Evolutionary conservation across 2,888 invertebrate genomes (phyloP).

Genomic region (Calameuta filiformis): DNA sequence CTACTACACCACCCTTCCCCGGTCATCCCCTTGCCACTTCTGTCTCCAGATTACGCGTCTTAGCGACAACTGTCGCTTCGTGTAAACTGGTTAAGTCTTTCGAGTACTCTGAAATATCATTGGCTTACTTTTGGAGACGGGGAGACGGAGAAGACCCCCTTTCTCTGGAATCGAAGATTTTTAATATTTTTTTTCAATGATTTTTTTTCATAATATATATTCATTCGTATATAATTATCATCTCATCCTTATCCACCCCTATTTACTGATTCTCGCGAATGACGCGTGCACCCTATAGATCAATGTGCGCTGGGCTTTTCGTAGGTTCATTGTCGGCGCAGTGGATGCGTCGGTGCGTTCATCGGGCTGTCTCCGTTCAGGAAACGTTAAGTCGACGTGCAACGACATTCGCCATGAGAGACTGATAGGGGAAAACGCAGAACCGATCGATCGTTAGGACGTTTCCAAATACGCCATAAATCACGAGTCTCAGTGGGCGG

Average conservation of each 20-base stretch:
- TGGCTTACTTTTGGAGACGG: background rate
- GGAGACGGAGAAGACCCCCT: background rate
- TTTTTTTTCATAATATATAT: background rate
- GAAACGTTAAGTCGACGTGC: constrained; percentile 57
- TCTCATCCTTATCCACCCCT: background rate
- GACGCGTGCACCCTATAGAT: constrained; percentile 56
- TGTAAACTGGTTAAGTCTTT: background rate
- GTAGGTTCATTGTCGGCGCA: constrained; percentile 1
- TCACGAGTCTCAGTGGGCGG: constrained; percentile 26
- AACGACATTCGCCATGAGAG: constrained; percentile 36
- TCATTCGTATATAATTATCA: background rate
- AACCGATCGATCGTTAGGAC: constrained; percentile 42
- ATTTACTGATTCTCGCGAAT: background rate
- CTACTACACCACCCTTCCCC: background rate
- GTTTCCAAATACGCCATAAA: constrained; percentile 38
- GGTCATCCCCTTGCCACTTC: constrained; percentile 11
- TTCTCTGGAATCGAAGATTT: background rate
- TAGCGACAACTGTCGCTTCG: background rate
- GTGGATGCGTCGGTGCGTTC: background rate
- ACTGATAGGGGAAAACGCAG: constrained; percentile 14
- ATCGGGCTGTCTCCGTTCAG: constrained; percentile 51
- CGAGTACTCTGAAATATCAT: background rate
- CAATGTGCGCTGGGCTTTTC: constrained; percentile 40
- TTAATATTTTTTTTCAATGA: background rate
- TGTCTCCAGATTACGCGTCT: background rate